phyloP scores from a whole-genome alignment of 2,797 vertebrate genomes.

The Pachyuromys duprasi region DNA sequence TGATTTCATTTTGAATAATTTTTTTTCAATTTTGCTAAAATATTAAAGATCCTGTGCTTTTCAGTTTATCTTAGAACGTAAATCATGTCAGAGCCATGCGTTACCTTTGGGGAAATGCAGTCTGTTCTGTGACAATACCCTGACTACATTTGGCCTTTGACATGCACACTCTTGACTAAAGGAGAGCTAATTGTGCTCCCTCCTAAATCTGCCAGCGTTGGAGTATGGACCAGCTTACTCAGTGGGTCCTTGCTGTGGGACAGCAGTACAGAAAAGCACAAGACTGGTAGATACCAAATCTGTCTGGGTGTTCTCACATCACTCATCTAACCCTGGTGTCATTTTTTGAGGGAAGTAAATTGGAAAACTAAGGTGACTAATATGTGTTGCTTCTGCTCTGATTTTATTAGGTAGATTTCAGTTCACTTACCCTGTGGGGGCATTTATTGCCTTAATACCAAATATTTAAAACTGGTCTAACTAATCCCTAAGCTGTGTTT shows the following conservation, averaged over 20 bases:
- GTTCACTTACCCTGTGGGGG: not conserved
- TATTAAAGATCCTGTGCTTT: slow-evolving; percentile 15
- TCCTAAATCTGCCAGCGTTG: not conserved
- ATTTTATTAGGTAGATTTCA: not conserved
- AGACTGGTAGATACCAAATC: not conserved
- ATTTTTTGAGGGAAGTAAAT: not conserved
- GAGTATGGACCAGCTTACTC: not conserved
- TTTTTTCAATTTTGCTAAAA: slow-evolving; percentile 38
- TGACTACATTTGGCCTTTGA: not conserved
- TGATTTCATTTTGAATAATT: slow-evolving; percentile 43
- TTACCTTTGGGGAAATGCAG: not conserved
- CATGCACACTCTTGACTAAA: not conserved
- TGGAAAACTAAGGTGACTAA: not conserved
- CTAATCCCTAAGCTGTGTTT: not conserved
- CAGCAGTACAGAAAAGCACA: not conserved
- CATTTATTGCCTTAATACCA: not conserved
- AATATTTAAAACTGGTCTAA: not conserved
- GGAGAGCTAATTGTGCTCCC: not conserved
- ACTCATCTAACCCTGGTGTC: not conserved
- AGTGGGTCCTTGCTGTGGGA: not conserved
- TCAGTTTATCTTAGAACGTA: not conserved
- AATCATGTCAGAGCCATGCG: not conserved
- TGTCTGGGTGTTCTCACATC: too few relatives aligned
- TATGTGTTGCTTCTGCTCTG: not conserved
- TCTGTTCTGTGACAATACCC: not conserved